phyloP scores from a whole-genome alignment of 2,888 invertebrate genomes.

The Himalopsyche japonica region DNA sequence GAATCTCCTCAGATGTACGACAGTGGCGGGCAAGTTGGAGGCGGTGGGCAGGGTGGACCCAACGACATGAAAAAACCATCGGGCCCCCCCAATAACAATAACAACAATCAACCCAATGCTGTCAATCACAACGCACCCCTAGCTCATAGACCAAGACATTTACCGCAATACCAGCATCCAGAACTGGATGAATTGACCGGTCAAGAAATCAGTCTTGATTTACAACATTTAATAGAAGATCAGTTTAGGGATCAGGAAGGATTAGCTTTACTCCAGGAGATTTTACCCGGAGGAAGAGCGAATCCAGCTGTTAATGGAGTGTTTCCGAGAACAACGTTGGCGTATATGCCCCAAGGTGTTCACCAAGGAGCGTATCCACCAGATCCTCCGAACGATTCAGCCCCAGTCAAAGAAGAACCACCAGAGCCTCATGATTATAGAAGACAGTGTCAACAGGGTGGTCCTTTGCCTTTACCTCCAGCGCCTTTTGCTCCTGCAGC shows the following conservation, averaged over 20 bases:
- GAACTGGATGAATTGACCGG: conserved; percentile 88
- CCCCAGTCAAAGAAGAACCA: conserved; percentile 86
- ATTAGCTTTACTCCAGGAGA: conserved; percentile 80
- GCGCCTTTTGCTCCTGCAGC: conserved; percentile 51
- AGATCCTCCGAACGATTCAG: conserved; percentile 64
- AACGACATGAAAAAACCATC: conserved; percentile 55
- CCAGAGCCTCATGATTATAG: conserved; percentile 78
- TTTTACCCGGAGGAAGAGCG: conserved; percentile 66
- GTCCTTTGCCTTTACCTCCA: conserved; percentile 49
- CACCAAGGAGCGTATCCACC: conserved; percentile 73
- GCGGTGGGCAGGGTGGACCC: conserved; percentile 65
- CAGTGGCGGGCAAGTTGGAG: conserved; percentile 60
- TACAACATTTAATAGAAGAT: conserved; percentile 91
- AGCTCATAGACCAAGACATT: conserved; percentile 67
- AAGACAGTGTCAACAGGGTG: conserved; percentile 63
- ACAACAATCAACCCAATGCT: conserved; percentile 46
- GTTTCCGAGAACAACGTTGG: conserved; percentile 74
- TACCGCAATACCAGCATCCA: conserved; percentile 75
- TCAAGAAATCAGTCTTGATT: conserved; percentile 89
- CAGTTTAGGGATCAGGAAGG: conserved; percentile 81
- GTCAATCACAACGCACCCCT: conserved; percentile 60
- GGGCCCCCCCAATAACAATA: conserved; percentile 43
- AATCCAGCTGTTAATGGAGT: conserved; percentile 47
- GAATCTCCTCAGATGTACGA: conserved; percentile 90
- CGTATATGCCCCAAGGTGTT: conserved; percentile 92